Percentiles rank a stretch among this genome's conserved stretches.
phyloP scores from a whole-genome alignment of 1,140 invertebrate species.

The Mizuhopecten yessoensis region DNA sequence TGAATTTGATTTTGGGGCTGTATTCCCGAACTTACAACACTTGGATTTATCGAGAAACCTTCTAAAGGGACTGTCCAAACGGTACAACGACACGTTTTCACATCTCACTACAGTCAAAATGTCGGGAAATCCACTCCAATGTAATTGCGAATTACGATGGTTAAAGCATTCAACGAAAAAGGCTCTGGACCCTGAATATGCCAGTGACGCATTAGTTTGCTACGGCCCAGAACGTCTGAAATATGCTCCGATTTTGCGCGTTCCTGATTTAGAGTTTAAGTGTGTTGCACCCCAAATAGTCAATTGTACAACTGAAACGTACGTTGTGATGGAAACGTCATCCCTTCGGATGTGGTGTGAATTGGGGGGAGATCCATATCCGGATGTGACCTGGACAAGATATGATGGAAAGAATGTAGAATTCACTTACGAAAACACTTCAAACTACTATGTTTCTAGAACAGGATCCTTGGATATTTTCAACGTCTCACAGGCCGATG shows the following conservation, averaged over 20 bases:
- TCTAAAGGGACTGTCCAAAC: neutral
- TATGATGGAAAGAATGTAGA: neutral
- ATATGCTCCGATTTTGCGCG: slow-evolving; percentile 5
- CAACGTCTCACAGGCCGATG: neutral
- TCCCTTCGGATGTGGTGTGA: neutral
- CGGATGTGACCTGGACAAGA: neutral
- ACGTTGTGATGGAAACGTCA: neutral
- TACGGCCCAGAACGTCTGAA: neutral
- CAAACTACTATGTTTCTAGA: slow-evolving; percentile 24
- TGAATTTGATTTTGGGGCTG: neutral
- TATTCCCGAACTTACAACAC: neutral
- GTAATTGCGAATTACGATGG: slow-evolving; percentile 27
- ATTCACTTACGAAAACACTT: slow-evolving; percentile 17
- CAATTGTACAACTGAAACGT: neutral
- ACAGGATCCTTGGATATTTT: neutral
- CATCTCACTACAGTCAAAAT: neutral
- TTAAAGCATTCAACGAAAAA: neutral
- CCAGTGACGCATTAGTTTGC: neutral
- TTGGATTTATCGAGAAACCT: neutral
- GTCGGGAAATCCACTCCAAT: neutral
- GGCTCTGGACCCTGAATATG: neutral
- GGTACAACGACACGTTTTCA: neutral
- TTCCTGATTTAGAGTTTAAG: slow-evolving; percentile 27
- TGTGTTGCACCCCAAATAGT: neutral
- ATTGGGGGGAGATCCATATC: neutral